phyloP scores from a whole-genome alignment of 2,113 vertebrate genomes.

The Chrysochloris asiatica region DNA sequence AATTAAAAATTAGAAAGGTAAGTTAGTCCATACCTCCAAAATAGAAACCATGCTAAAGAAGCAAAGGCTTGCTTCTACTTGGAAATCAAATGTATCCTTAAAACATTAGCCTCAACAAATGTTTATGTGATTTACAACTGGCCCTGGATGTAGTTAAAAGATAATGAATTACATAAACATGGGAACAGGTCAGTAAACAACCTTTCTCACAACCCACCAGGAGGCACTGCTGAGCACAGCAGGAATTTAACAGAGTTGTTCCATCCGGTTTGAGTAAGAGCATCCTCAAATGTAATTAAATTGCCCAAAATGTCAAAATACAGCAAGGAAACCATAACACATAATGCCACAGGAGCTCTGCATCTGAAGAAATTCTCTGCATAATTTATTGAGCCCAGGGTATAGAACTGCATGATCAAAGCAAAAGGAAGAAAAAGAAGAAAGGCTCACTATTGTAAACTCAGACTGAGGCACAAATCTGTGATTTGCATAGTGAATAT shows the following conservation, averaged over 20 bases:
- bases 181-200: constrained; percentile 33
- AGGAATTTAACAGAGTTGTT: neutral
- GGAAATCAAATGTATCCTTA: constrained; percentile 38
- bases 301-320: constrained; percentile 63
- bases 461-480: neutral
- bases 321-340: constrained; percentile 20
- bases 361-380: constrained; percentile 51
- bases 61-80: neutral
- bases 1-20: neutral
- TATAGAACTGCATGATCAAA: neutral
- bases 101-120: constrained; percentile 25
- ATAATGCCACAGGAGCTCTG: neutral
- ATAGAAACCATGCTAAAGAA: neutral
- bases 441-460: neutral
- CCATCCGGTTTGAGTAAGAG: constrained; percentile 33
- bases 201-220: neutral
- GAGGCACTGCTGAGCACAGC: neutral
- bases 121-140: constrained; percentile 12
- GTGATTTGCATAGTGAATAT: neutral
- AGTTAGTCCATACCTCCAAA: neutral
- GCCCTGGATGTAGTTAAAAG: neutral
- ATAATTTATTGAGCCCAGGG: neutral
- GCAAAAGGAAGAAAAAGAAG: constrained; percentile 31
- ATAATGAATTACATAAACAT: constrained; percentile 9
- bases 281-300: constrained; percentile 57